Conservation (phyloP, 1,140 invertebrate genomes). For the Brachionus paranguensis region DNA sequence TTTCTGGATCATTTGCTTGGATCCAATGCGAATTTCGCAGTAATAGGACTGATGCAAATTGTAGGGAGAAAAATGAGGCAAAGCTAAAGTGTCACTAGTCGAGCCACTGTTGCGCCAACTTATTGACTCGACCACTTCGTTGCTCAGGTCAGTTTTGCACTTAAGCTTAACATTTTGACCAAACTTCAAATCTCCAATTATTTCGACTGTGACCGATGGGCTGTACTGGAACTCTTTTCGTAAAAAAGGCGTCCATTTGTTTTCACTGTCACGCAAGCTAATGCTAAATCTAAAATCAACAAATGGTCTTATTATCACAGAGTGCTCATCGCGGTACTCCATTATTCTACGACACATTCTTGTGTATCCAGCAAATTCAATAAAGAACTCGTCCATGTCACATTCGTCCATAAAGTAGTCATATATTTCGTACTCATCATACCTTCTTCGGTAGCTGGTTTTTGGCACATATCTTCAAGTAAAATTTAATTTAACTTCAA, state of each 20-base stretch:
- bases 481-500: background rate
- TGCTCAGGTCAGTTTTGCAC: constrained; percentile 6
- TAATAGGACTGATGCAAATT: constrained; percentile 29
- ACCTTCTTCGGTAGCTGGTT: background rate
- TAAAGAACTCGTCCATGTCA: constrained; percentile 25
- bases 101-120: background rate
- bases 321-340: background rate
- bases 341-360: constrained; percentile 4
- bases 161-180: constrained; percentile 3
- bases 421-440: constrained; percentile 3
- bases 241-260: constrained; percentile 19
- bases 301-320: constrained; percentile 12
- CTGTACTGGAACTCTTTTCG: constrained; percentile 23
- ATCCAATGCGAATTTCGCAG: constrained; percentile 19
- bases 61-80: background rate
- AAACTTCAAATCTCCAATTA: constrained; percentile 7
- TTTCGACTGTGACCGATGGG: background rate
- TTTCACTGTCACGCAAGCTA: background rate
- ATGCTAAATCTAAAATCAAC: constrained; percentile 31
- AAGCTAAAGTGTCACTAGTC: background rate
- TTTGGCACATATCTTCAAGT: background rate
- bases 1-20: constrained; percentile 28
- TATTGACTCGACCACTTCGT: background rate
- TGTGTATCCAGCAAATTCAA: background rate
- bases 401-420: constrained; percentile 33